phyloP scores from a whole-genome alignment of 1,140 invertebrate genomes.

The Pinna nobilis region DNA sequence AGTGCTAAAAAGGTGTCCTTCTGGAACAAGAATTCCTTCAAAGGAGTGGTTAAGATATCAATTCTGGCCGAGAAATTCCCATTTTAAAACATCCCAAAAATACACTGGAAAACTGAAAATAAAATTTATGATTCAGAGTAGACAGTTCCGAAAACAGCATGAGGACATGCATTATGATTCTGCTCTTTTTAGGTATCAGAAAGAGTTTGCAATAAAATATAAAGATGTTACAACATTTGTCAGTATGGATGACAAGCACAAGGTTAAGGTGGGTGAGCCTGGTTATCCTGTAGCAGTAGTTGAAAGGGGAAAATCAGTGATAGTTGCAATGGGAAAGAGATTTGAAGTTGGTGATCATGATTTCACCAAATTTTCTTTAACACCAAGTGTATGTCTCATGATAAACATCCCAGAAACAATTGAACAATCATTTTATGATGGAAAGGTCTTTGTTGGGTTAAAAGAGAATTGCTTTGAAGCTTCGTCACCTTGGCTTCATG shows the following conservation, averaged over 20 bases:
- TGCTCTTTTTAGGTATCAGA: conserved; percentile 43
- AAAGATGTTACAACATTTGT: conserved; percentile 30
- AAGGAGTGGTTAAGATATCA: conserved; percentile 26
- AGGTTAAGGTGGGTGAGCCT: conserved; percentile 47
- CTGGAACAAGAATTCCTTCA: conserved; percentile 21
- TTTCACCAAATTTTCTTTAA: conserved; percentile 38
- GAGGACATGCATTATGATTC: conserved; percentile 45
- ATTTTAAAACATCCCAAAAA: conserved; percentile 10
- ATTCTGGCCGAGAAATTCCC: conserved; percentile 15
- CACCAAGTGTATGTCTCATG: conserved; percentile 44
- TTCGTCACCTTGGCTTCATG: neutral
- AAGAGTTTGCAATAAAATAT: conserved; percentile 42
- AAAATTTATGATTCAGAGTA: conserved; percentile 45
- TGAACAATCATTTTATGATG: conserved; percentile 8
- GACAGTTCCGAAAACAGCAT: conserved; percentile 43
- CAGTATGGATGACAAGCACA: conserved; percentile 54
- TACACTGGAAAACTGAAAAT: conserved; percentile 45
- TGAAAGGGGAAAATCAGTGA: conserved; percentile 44
- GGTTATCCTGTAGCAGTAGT: conserved; percentile 46
- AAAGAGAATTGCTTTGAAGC: neutral
- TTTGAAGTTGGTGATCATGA: conserved; percentile 28
- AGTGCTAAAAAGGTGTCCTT: neutral
- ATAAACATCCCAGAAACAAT: conserved; percentile 42
- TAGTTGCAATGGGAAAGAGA: conserved; percentile 26
- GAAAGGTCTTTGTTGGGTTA: conserved; percentile 8